phyloP scores from a whole-genome alignment of 2,113 vertebrate species.

The Halichoeres trimaculatus region DNA sequence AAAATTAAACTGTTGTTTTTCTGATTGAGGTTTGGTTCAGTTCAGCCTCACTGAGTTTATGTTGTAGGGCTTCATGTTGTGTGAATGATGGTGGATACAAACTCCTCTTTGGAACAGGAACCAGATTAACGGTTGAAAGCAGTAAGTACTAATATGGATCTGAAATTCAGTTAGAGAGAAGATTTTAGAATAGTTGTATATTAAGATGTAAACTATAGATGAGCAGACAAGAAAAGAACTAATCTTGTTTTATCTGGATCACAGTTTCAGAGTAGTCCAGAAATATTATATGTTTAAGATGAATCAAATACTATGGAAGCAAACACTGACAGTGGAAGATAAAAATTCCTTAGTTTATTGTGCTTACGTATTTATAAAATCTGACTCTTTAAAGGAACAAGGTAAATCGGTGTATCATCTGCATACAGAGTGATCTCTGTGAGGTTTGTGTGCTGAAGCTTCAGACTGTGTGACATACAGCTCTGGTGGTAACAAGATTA shows the following conservation, averaged over 20 bases:
- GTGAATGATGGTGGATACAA: not conserved
- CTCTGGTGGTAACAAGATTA: not conserved
- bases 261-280: no score
- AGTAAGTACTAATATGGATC: not conserved
- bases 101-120: conserved; percentile 26
- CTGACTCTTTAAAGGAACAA: no score
- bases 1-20: not conserved
- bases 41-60: not conserved
- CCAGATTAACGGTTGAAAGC: conserved; percentile 4
- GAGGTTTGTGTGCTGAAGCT: not conserved
- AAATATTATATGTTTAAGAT: no score
- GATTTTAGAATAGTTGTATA: no score
- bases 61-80: conserved; percentile 9
- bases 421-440: not conserved
- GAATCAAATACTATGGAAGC: no score
- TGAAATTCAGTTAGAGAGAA: no score
- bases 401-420: not conserved
- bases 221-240: no score
- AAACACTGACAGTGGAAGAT: no score
- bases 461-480: not conserved
- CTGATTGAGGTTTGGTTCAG: not conserved
- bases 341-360: no score
- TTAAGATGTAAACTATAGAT: no score
- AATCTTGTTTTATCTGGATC: no score
- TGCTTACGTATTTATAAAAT: no score